phyloP scores from a whole-genome alignment of 2,797 vertebrate species.

The Carcharodon carcharias region DNA sequence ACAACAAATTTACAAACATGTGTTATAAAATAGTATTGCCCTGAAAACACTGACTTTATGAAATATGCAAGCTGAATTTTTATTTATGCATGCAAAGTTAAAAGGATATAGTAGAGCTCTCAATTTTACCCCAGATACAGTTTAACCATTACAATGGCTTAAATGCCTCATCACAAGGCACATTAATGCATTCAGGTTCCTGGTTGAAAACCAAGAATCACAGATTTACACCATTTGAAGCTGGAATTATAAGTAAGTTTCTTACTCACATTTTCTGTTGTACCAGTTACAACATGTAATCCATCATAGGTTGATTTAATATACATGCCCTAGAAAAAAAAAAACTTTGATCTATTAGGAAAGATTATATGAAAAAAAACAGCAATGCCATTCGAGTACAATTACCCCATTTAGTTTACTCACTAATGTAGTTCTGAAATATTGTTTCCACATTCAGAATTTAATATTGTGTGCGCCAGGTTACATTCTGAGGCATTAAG shows the following conservation, averaged over 20 bases:
- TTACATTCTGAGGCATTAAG: background rate
- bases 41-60: background rate
- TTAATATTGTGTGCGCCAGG: background rate
- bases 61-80: background rate
- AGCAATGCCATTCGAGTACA: background rate
- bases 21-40: background rate
- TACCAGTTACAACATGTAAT: constrained; percentile 87
- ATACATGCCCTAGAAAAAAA: constrained; percentile 78
- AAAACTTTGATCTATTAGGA: background rate
- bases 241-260: background rate
- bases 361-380: background rate
- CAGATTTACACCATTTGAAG: background rate
- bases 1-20: background rate
- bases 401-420: no score
- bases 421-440: background rate
- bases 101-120: background rate
- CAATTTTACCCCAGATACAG: background rate
- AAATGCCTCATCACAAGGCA: background rate
- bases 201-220: background rate
- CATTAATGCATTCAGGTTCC: background rate
- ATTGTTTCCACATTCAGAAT: background rate
- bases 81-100: background rate
- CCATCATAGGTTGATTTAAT: constrained; percentile 97
- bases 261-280: constrained; percentile 85
- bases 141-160: background rate